These are phyloP conservation scores for Heliconius cydno DNA, from an alignment of 2,888 invertebrate genomes.

Conservation along the genomic window DNA sequence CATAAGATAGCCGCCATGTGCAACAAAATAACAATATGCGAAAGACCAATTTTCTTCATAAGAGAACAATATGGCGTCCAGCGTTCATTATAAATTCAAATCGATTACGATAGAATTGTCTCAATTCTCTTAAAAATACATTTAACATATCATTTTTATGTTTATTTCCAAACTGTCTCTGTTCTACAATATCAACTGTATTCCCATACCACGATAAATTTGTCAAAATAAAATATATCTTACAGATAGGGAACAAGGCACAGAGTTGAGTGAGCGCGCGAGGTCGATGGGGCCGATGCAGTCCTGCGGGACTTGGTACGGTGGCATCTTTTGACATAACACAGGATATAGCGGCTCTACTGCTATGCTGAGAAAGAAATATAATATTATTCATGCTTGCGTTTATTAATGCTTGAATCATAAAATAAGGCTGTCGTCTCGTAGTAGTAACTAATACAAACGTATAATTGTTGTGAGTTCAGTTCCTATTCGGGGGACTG, in stretches of 20 bases:
- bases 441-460: too few species aligned
- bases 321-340: conserved; percentile 79
- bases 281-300: conserved; percentile 89
- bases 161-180: not conserved
- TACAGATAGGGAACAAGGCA: conserved; percentile 94
- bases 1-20: too few species aligned
- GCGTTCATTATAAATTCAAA: not conserved
- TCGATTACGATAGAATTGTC: too few species aligned
- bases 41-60: not conserved
- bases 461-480: not conserved
- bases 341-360: conserved; percentile 95
- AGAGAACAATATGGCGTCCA: not conserved
- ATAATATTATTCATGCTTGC: not conserved
- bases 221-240: conserved; percentile 53
- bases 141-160: too few species aligned
- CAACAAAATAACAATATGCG: too few species aligned
- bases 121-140: too few species aligned
- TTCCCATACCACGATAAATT: not conserved
- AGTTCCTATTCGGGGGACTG: not conserved
- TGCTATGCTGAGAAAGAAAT: conserved; percentile 86
- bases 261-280: conserved; percentile 91
- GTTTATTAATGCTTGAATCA: not conserved
- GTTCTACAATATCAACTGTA: not conserved
- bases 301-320: conserved; percentile 74
- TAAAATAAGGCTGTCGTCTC: too few species aligned